Evolutionary conservation across 1,140 invertebrate species (phyloP).

Genomic region (Polypedilum pembai): DNA sequence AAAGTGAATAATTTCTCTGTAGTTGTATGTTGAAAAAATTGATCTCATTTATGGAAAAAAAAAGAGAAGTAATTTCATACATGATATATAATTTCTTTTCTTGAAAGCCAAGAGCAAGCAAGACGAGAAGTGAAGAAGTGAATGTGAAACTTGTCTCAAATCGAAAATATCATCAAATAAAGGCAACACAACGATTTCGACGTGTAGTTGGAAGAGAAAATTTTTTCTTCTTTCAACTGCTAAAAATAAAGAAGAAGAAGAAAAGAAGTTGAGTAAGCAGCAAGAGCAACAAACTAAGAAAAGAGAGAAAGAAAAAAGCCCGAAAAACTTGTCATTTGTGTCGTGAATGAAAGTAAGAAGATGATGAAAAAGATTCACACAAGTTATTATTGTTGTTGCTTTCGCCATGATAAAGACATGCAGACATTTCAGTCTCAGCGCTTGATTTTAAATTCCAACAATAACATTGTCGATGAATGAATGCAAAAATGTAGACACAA

Average conservation of each 20-base stretch:
- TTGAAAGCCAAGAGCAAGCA: no score
- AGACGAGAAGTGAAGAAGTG: background rate
- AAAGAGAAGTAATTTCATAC: no score
- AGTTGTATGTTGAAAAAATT: no score
- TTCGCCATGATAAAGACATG: background rate
- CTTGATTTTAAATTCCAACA: no score
- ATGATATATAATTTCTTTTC: no score
- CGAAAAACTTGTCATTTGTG: background rate
- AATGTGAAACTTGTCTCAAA: constrained; percentile 13
- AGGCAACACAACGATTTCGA: background rate
- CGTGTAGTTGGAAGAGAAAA: background rate
- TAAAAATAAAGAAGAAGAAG: background rate
- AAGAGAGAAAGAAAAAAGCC: background rate
- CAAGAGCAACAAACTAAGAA: background rate
- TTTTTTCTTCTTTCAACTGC: background rate
- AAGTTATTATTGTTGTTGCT: constrained; percentile 3
- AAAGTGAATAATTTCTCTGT: no score
- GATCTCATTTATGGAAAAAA: no score
- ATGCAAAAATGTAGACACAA: no score
- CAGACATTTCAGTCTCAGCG: no score
- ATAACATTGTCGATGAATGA: no score
- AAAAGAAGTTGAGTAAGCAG: background rate
- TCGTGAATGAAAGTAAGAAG: constrained; percentile 23
- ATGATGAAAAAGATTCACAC: background rate
- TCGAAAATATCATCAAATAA: constrained; percentile 1